A percentile compares a stretch with the other conserved stretches of the same genome.
These are phyloP conservation scores for Julus scanicus DNA, from an alignment of 2,888 invertebrate species.

Conservation along the genomic window DNA sequence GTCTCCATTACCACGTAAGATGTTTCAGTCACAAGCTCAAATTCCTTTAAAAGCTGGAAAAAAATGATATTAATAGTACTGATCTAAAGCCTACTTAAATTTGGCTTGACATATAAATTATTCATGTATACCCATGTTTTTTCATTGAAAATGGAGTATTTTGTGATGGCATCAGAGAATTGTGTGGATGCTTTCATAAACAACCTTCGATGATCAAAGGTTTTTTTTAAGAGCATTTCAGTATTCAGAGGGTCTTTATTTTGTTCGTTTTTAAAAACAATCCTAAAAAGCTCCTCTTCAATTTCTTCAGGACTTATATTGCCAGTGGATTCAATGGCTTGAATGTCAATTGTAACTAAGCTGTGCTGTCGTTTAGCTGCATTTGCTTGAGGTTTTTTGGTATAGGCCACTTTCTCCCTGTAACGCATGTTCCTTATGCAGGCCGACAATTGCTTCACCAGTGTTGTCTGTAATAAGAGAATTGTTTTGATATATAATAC, in stretches of 20 bases:
- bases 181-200: not conserved
- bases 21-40: not conserved
- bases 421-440: not conserved
- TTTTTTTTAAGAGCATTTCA: not conserved
- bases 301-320: not conserved
- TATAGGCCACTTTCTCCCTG: not conserved
- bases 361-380: not conserved
- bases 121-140: slow-evolving; percentile 7
- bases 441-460: not conserved
- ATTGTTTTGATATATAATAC: not conserved
- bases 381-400: not conserved
- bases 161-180: not conserved
- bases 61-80: not conserved
- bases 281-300: not conserved
- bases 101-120: no score
- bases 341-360: not conserved
- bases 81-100: no score
- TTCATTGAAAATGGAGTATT: not conserved
- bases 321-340: not conserved
- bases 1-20: no score
- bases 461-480: not conserved
- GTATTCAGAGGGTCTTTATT: not conserved
- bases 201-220: not conserved
- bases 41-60: not conserved
- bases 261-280: not conserved